These are phyloP conservation scores for Urocitellus parryii DNA, from an alignment of 2,113 vertebrate species.

Conservation along the genomic window DNA sequence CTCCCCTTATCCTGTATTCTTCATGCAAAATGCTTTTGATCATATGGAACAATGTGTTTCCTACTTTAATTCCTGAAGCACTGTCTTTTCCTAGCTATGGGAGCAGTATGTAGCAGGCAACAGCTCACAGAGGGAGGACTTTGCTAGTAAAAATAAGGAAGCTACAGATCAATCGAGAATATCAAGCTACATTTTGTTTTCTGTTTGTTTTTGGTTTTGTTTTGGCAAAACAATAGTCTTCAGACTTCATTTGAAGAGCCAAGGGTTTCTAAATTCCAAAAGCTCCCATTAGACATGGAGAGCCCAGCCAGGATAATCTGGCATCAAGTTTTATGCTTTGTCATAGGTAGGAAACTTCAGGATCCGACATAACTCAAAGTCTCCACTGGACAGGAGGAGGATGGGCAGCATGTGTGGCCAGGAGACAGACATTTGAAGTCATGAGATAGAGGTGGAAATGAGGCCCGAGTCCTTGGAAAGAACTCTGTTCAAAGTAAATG, in stretches of 20 bases:
- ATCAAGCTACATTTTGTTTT: background rate
- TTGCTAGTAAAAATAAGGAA: background rate
- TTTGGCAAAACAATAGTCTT: background rate
- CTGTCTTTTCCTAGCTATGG: background rate
- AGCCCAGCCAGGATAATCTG: background rate
- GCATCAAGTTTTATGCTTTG: background rate
- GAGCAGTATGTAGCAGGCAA: background rate
- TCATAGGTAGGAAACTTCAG: background rate
- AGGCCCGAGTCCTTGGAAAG: background rate
- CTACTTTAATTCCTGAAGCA: background rate
- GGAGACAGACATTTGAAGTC: background rate
- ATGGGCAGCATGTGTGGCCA: background rate
- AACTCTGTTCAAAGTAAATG: background rate
- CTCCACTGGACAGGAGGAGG: background rate
- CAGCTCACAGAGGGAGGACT: background rate
- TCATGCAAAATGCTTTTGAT: background rate
- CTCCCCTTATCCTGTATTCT: background rate
- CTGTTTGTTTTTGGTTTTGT: too few species aligned
- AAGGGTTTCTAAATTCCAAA: slow-evolving; percentile 6
- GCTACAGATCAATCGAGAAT: background rate
- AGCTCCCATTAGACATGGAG: background rate
- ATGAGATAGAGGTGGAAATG: background rate
- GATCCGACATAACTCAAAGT: background rate
- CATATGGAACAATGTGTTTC: background rate
- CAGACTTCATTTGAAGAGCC: slow-evolving; percentile 1